Evolutionary conservation across 2,888 invertebrate species (phyloP).

Genomic region (Clistopyga incitator): DNA sequence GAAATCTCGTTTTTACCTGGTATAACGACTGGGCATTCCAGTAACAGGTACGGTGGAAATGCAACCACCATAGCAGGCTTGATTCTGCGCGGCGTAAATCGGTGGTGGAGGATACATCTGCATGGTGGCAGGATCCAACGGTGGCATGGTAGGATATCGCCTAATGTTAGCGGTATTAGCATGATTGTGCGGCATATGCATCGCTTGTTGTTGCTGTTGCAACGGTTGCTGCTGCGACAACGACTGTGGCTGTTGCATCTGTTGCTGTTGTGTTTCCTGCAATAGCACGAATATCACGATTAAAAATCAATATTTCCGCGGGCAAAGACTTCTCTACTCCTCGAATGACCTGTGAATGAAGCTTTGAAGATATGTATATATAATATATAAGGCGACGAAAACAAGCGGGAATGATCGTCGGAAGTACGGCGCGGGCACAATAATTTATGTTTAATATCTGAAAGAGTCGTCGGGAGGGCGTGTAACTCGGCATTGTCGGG

Average conservation of each 20-base stretch:
- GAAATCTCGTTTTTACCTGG: conserved; percentile 74
- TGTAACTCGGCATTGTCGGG: conserved; percentile 51
- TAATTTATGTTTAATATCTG: conserved; percentile 41
- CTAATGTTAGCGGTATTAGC: conserved; percentile 76
- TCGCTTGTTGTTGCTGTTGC: conserved; percentile 75
- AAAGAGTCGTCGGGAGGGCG: conserved; percentile 30
- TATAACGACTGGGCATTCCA: conserved; percentile 80
- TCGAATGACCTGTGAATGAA: conserved; percentile 50
- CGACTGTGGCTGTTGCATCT: conserved; percentile 73
- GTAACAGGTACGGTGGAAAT: conserved; percentile 79
- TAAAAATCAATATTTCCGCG: conserved; percentile 1
- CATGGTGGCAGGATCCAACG: conserved; percentile 80
- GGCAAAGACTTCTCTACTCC: conserved; percentile 19
- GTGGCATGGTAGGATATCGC: conserved; percentile 79
- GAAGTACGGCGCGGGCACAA: conserved; percentile 31
- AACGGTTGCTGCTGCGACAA: conserved; percentile 67
- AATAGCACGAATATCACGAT: conserved; percentile 35
- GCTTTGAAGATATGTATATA: conserved; percentile 11
- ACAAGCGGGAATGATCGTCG: conserved; percentile 53
- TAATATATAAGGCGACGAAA: conserved; percentile 41
- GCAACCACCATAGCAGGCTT: conserved; percentile 81
- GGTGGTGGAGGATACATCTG: conserved; percentile 81
- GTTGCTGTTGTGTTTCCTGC: conserved; percentile 50
- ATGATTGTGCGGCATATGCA: conserved; percentile 80
- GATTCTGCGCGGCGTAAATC: conserved; percentile 80